A percentile compares a stretch with the other conserved stretches of the same genome.
Conservation (phyloP, 2,888 invertebrate genomes). For the Epistrophe grossulariae region DNA sequence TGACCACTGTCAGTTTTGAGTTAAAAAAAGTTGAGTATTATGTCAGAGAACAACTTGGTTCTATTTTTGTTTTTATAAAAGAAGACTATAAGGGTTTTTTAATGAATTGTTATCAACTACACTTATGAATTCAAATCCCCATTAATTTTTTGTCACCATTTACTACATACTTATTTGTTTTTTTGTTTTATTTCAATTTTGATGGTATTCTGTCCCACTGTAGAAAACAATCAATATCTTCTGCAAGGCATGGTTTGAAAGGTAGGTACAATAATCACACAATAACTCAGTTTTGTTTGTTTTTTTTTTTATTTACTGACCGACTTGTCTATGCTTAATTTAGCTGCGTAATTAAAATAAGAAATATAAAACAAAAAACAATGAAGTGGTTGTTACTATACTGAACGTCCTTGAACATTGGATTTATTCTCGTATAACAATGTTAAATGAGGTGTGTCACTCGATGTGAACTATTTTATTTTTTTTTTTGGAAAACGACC, state of each 20-base stretch:
- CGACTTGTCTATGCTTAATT: constrained; percentile 50
- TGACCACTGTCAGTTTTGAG: too few relatives aligned
- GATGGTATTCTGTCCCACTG: not conserved
- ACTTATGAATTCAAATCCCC: too few relatives aligned
- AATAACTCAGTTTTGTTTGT: constrained; percentile 2
- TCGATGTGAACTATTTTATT: constrained; percentile 33
- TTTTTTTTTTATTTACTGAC: constrained; percentile 2
- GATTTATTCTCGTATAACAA: constrained; percentile 5
- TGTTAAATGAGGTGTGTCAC: constrained; percentile 66
- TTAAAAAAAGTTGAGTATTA: too few relatives aligned
- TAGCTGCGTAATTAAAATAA: constrained; percentile 62
- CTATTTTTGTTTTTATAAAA: too few relatives aligned
- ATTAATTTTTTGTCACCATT: too few relatives aligned
- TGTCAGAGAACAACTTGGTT: too few relatives aligned
- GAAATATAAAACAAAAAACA: constrained; percentile 12
- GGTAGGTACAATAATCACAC: not conserved
- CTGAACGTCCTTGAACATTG: constrained; percentile 52
- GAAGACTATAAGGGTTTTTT: too few relatives aligned
- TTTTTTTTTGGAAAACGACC: constrained; percentile 52
- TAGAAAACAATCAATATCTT: constrained; percentile 47
- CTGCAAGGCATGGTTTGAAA: constrained; percentile 30
- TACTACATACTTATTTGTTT: too few relatives aligned
- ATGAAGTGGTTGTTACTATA: constrained; percentile 28
- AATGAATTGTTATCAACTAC: too few relatives aligned
- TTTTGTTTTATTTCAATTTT: not conserved